phyloP scores from a whole-genome alignment of 2,113 vertebrate species.

The Stigmatopora nigra region DNA sequence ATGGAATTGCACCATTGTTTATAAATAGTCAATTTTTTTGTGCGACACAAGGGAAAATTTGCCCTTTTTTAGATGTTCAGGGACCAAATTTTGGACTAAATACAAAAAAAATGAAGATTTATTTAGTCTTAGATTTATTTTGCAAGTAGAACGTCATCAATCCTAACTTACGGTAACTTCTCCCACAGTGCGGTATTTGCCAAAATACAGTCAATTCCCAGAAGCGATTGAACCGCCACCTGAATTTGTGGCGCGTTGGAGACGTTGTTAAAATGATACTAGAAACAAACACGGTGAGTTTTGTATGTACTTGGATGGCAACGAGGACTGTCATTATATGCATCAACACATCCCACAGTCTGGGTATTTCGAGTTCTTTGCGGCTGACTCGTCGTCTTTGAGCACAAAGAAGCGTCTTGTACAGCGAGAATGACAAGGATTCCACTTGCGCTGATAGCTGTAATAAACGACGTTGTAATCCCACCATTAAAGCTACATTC shows the following conservation, averaged over 20 bases:
- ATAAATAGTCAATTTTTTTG: no score
- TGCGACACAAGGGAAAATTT: no score
- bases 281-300: conserved; percentile 30
- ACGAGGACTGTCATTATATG: conserved; percentile 53
- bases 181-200: background rate
- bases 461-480: conserved; percentile 3
- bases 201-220: background rate
- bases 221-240: background rate
- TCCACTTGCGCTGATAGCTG: conserved; percentile 2
- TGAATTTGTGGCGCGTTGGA: background rate
- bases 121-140: background rate
- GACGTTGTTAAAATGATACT: background rate
- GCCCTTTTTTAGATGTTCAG: conserved; percentile 15
- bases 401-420: conserved; percentile 15
- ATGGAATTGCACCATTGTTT: no score
- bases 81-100: background rate
- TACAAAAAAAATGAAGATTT: background rate
- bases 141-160: no score
- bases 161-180: no score
- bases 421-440: background rate
- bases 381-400: conserved; percentile 7
- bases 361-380: conserved; percentile 53
- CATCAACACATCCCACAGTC: conserved; percentile 58
- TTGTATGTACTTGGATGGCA: conserved; percentile 17
- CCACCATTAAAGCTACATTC: background rate